Evolutionary conservation across 2,797 vertebrate species (phyloP).

Genomic region (Petrocephalus schoutedeni): DNA sequence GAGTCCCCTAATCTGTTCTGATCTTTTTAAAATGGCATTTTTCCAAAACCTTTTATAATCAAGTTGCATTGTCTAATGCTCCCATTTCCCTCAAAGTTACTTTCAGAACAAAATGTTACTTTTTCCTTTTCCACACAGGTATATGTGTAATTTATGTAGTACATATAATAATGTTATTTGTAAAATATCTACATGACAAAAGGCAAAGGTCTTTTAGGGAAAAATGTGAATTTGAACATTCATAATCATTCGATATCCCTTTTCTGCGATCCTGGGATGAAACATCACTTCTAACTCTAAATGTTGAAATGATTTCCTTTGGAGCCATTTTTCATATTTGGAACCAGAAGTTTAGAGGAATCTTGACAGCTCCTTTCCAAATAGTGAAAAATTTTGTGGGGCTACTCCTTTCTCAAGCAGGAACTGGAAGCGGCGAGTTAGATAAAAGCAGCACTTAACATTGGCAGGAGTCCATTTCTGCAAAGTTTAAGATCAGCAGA

Average conservation of each 20-base stretch:
- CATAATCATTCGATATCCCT: not conserved
- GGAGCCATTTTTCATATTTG: not conserved
- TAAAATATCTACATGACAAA: not conserved
- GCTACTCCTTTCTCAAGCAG: not conserved
- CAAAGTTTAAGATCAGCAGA: not conserved
- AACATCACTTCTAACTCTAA: not conserved
- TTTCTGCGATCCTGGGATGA: not conserved
- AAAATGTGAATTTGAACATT: not conserved
- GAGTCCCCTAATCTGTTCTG: not conserved
- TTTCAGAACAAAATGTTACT: not conserved
- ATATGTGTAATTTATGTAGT: not conserved
- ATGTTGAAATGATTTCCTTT: not conserved
- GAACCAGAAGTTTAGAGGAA: not conserved
- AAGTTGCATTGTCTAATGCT: not conserved
- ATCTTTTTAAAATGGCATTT: not conserved
- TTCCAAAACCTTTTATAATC: not conserved
- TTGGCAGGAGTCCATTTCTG: not conserved
- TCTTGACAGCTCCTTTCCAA: not conserved
- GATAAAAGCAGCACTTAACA: not conserved
- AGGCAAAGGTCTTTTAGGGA: not conserved
- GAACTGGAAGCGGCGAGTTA: not conserved
- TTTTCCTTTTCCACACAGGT: not conserved
- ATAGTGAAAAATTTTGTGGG: not conserved
- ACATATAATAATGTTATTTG: not conserved
- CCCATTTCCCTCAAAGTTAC: not conserved